Base-by-base conservation (phyloP, 1,140 invertebrate genomes). In the Drosophila subpulchrella region DNA sequence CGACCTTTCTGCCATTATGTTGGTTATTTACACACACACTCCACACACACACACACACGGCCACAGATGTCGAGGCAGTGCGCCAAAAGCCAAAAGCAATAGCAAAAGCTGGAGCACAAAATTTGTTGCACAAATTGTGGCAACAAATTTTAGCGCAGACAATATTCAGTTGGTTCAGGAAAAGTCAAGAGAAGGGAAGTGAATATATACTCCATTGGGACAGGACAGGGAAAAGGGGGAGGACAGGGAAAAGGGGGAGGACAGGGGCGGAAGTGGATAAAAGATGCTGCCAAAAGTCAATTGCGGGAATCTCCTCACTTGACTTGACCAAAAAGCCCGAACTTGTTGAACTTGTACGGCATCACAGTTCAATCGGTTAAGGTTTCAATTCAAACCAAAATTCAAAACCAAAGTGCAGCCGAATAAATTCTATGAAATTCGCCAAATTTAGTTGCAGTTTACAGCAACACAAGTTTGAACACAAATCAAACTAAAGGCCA, bases 91-190 rank as follows among this genome's bases (percentile, higher is more conserved):
- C 30, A 38, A 15, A 24, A 46, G 15, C 15, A 60, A 30, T 10
- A 17, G 27, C 34, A 38, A 11, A 12, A 39, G 55, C 36, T 39
- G 46, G 34, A 73, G 51, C 67, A 73, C 72, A 75, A 76, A 75
- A 66, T 71, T 71, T 71, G 68, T 70, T 70, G 65, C 65, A 70
- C 74, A 66, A 75, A 76, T 76, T 75, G 75, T 57, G 75, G 71
- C 72, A 73, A 73, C 70, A 73, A 73, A 73, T 75, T 75, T 70
- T 15, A 57, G 63, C 65, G 44, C 72, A 76, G 70, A 75, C 59
- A 75, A 75, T 76, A 75, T 75, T 76, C 59, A 66, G 60, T 73
- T 47, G 44, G 54, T 58, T 63, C 11, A 27, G 30, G 39, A 63
- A 46, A 59, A 48, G 17, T 59, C 44, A 5, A 27, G 2, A 30